A percentile compares a stretch with the other conserved stretches of the same genome.
Evolutionary conservation across 2,888 invertebrate genomes (phyloP).

Genomic region (Pandemis cinnamomeana): DNA sequence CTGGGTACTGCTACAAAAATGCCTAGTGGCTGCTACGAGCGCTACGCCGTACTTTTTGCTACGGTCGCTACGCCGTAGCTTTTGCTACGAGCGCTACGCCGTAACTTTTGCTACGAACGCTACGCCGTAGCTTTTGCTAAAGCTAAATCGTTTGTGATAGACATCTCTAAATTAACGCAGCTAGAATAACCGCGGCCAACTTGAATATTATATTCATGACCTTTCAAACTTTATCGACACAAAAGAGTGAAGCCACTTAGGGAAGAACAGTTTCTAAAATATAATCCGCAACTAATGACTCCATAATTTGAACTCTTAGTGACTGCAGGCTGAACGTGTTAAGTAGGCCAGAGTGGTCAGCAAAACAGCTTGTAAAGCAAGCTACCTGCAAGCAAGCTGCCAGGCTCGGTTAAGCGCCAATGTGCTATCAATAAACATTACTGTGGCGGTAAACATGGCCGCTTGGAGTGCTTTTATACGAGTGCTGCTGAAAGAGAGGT

Average conservation of each 20-base stretch:
- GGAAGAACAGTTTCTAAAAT: background rate
- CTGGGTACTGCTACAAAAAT: slow-evolving; percentile 14
- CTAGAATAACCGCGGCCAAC: background rate
- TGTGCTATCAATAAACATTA: slow-evolving; percentile 35
- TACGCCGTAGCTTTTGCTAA: slow-evolving; percentile 9
- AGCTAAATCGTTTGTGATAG: background rate
- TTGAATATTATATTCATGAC: background rate
- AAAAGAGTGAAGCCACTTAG: background rate
- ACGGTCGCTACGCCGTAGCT: background rate
- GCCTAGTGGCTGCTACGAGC: slow-evolving; percentile 12
- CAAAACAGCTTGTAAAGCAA: slow-evolving; percentile 53
- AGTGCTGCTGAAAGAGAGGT: background rate
- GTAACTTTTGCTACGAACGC: background rate
- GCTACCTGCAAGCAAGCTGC: slow-evolving; percentile 49
- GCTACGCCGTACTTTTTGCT: slow-evolving; percentile 7
- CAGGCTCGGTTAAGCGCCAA: slow-evolving; percentile 3
- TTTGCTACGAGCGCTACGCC: background rate
- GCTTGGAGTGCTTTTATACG: slow-evolving; percentile 3
- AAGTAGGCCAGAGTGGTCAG: slow-evolving; percentile 46
- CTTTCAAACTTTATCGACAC: background rate
- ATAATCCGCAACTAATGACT: background rate
- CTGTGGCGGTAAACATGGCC: background rate
- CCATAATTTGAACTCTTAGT: background rate
- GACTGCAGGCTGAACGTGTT: slow-evolving; percentile 38
- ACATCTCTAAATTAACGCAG: background rate